Conservation (phyloP, 2,888 invertebrate species). For the Aspidiotus rigidus region DNA sequence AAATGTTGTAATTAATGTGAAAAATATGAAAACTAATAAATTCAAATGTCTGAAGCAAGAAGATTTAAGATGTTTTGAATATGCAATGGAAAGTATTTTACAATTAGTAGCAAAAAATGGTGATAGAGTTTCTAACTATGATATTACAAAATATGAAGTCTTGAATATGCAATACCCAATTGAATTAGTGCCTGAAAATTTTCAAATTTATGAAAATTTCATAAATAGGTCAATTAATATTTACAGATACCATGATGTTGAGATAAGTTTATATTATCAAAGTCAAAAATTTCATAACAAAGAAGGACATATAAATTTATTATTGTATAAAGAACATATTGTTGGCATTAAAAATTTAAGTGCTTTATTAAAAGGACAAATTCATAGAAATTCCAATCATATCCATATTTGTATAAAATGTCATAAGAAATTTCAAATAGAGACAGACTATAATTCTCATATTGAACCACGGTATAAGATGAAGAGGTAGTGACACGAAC, state of each 20-base stretch:
- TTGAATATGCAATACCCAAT: slow-evolving; percentile 12
- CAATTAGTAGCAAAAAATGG: neutral
- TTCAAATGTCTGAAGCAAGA: slow-evolving; percentile 12
- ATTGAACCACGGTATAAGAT: too few species aligned
- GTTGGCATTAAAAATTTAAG: slow-evolving; percentile 11
- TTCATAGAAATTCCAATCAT: slow-evolving; percentile 9
- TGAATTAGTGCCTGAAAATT: slow-evolving; percentile 6
- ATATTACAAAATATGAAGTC: slow-evolving; percentile 1
- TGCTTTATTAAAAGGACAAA: slow-evolving; percentile 9
- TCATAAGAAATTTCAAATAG: slow-evolving; percentile 10
- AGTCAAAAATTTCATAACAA: slow-evolving; percentile 10
- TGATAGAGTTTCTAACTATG: slow-evolving; percentile 5
- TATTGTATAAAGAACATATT: slow-evolving; percentile 7
- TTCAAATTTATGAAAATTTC: slow-evolving; percentile 6
- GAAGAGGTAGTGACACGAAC: too few species aligned
- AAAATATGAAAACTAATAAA: slow-evolving; percentile 12
- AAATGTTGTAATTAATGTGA: slow-evolving; percentile 9
- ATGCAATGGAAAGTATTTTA: slow-evolving; percentile 5
- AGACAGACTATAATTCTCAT: neutral
- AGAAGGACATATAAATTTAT: slow-evolving; percentile 11
- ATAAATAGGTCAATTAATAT: slow-evolving; percentile 13
- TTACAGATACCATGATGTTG: slow-evolving; percentile 2
- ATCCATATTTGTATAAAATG: slow-evolving; percentile 5
- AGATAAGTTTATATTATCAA: slow-evolving; percentile 6
- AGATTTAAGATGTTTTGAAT: slow-evolving; percentile 13